Evolutionary conservation across 37 sponge, comb jelly and placozoan species (phyloP), one percentile per base, ranked within the genome.

Genomic region (Crambe crambe): DNA sequence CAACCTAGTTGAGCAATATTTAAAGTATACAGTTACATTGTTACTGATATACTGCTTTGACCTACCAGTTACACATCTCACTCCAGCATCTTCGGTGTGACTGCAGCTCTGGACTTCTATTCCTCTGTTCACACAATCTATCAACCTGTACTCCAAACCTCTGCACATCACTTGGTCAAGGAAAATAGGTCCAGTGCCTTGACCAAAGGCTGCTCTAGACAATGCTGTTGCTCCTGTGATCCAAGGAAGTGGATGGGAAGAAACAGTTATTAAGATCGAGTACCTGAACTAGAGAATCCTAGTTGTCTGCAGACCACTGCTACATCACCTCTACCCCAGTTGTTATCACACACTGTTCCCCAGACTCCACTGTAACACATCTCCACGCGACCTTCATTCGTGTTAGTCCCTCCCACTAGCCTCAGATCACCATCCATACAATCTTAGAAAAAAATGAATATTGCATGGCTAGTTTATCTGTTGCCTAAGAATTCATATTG

Each of bases 21-120:
- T n/a, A n/a, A n/a, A n/a, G n/a, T n/a, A n/a, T n/a, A n/a, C n/a
- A n/a, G n/a, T n/a, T n/a, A n/a, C n/a, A n/a, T n/a, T n/a, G n/a
- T n/a, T n/a, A n/a, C n/a, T n/a, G n/a, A n/a, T n/a, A n/a, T n/a
- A n/a, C n/a, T n/a, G n/a, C n/a, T n/a, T n/a, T n/a, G n/a, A n/a
- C n/a, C n/a, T n/a, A n/a, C n/a, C n/a, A n/a, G n/a, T 17, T 20
- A 9, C 10, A 62, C 78, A 72, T 2, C 56, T 54, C 40, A 73
- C 72, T 25, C 81, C 77, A 59, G 80, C 88, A 67, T 87, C 76
- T 32, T 87, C 65, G 21, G 82, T 41, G 42, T 81, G 77, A 3
- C 23, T 1, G 58, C 85, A 85, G 73, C 77, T 59, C 30, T 40
- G 41, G 43, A 31, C 42, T 35, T 63, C 64, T 21, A 42, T 43